Conservation (phyloP, 2,888 invertebrate genomes). For the Cactoblastis cactorum region DNA sequence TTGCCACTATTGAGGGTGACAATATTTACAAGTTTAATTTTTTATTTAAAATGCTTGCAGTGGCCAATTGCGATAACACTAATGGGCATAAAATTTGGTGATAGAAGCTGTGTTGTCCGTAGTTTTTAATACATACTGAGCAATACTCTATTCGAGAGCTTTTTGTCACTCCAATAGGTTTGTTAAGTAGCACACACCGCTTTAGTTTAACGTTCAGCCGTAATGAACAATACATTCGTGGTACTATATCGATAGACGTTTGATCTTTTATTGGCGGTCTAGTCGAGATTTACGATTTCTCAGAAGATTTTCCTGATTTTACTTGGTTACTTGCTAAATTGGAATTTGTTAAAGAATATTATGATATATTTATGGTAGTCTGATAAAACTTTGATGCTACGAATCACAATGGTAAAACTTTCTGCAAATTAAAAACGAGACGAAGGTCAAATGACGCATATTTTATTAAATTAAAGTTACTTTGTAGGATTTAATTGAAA, state of each 20-base stretch:
- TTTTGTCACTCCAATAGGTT: constrained; percentile 8
- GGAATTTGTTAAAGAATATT: neutral
- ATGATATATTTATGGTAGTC: neutral
- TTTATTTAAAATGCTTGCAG: neutral
- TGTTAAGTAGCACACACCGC: constrained; percentile 6
- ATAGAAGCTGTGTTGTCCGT: neutral
- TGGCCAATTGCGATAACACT: too few species aligned
- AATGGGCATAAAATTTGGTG: neutral
- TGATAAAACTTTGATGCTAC: too few species aligned
- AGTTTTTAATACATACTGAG: neutral
- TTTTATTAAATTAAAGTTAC: too few species aligned
- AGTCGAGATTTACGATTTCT: constrained; percentile 5
- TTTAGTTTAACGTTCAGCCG: constrained; percentile 10
- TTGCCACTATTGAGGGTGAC: too few species aligned
- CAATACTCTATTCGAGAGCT: neutral
- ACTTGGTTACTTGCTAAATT: neutral
- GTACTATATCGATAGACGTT: constrained; percentile 7
- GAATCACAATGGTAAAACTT: too few species aligned
- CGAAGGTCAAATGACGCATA: too few species aligned
- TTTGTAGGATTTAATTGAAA: too few species aligned
- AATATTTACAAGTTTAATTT: neutral
- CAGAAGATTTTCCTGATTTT: constrained; percentile 5
- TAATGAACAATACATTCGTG: constrained; percentile 11
- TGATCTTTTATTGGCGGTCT: constrained; percentile 16
- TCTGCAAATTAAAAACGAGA: too few species aligned